Evolutionary conservation across 2,113 vertebrate species (phyloP), one percentile per base, ranked within the genome.

Genomic region (Percopsis transmontana): DNA sequence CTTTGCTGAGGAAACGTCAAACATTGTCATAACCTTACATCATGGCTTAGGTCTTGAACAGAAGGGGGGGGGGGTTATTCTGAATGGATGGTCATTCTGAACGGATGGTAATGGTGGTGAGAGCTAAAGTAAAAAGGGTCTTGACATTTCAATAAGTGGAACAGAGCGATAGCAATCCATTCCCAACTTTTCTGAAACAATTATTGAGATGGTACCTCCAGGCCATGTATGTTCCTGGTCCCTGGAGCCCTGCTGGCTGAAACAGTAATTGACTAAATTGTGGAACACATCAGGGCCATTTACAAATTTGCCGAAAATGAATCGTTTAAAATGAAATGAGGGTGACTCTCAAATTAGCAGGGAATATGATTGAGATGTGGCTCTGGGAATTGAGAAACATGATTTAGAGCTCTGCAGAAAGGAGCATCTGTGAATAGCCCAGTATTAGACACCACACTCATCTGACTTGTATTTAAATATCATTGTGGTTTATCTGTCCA

Each of bases 261-360:
- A 99, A 98, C 95, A 97, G 95, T 97, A 98, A 99, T 98, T 96
- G 96, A 97, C 95, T 98, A 94, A 95, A 97, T 98, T 97, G 94
- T 96, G 82, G 89, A 91, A 88, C 95, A 96, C 94, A 95, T 97
- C 92, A 93, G 93, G 94, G 94, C 95, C 95, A 95, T 95, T 96
- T 96, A 95, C 94, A 96, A 95, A 96, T 95, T 94, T 95, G 93
- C 92, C 86, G 93, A 94, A 96, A 97, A 97, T 94, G 94, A 97
- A 96, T 94, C 93, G 93, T 95, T 95, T 94, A 94, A 95, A 96
- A 95, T 87, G 94, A 90, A 96, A 96, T 95, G 94, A 96, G 94
- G 93, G 93, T 93, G 95, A 93, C 92, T 94, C 94, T 94, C 95
- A 97, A 95, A 96, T 96, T 96, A 96, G 94, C 94, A 95, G 94